Evolutionary conservation across 2,113 vertebrate genomes (phyloP).

Genomic region (Crotalus viridis): DNA sequence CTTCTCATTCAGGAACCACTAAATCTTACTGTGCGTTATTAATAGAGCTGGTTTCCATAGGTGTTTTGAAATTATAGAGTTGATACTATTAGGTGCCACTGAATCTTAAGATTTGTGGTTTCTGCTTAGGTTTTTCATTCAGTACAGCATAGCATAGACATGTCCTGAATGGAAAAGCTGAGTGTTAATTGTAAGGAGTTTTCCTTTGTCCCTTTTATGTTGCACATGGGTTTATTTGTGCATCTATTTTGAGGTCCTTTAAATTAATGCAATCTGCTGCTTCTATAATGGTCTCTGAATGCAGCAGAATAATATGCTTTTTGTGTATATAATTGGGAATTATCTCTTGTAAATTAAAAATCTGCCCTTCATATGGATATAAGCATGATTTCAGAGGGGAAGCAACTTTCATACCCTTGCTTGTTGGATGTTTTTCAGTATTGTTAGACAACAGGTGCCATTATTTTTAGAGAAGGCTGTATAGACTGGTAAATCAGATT

Average conservation of each 20-base stretch:
- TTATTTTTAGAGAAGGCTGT: neutral
- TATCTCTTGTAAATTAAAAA: neutral
- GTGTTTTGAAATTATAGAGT: neutral
- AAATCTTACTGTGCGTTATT: neutral
- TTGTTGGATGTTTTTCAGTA: neutral
- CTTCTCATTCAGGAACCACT: neutral
- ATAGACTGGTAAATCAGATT: neutral
- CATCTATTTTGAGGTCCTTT: neutral
- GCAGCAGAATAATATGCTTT: neutral
- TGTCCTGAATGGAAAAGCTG: neutral
- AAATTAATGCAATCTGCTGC: neutral
- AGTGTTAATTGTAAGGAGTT: neutral
- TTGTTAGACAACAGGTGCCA: neutral
- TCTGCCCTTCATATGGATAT: slow-evolving; percentile 1
- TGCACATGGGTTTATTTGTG: neutral
- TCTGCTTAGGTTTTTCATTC: neutral
- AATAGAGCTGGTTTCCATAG: neutral
- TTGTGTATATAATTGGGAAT: neutral
- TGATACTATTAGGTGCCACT: neutral
- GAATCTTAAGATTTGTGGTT: neutral
- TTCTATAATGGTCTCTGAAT: neutral
- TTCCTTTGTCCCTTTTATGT: neutral
- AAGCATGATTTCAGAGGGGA: neutral
- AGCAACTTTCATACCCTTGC: neutral
- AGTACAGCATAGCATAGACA: neutral